phyloP scores from a whole-genome alignment of 2,113 vertebrate genomes.

The Tricholaema leucomelas region DNA sequence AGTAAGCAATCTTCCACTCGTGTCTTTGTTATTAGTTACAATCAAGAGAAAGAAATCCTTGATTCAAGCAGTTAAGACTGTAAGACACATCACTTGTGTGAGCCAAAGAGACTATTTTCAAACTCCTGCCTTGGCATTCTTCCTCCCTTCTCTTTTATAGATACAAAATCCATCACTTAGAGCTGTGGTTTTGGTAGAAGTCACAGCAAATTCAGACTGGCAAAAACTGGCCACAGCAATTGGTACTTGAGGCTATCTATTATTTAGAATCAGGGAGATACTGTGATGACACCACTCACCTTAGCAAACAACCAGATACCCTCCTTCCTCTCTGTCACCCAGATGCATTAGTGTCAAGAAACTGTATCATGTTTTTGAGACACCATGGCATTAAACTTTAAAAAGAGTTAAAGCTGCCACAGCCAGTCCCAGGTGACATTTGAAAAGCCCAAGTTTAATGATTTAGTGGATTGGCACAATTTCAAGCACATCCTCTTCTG shows the following conservation, averaged over 20 bases:
- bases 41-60: not conserved
- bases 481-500: not conserved
- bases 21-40: not conserved
- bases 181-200: not conserved
- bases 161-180: not conserved
- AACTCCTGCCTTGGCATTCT: not conserved
- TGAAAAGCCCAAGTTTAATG: constrained; percentile 19
- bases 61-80: not conserved
- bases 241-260: not conserved
- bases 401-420: constrained; percentile 51
- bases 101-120: not conserved
- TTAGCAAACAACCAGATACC: constrained; percentile 19
- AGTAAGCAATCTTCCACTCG: not conserved
- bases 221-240: not conserved
- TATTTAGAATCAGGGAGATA: not conserved
- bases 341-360: not conserved
- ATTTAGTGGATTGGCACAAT: constrained; percentile 19
- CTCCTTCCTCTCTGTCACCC: constrained; percentile 11
- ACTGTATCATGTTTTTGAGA: constrained; percentile 45
- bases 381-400: constrained; percentile 53
- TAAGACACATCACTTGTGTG: not conserved
- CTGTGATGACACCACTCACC: constrained; percentile 1
- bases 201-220: not conserved
- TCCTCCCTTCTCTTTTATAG: not conserved
- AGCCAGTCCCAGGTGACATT: constrained; percentile 20